These are phyloP conservation scores for Tarsius wallacei DNA, from an alignment of 2,797 vertebrate genomes.

Conservation along the genomic window DNA sequence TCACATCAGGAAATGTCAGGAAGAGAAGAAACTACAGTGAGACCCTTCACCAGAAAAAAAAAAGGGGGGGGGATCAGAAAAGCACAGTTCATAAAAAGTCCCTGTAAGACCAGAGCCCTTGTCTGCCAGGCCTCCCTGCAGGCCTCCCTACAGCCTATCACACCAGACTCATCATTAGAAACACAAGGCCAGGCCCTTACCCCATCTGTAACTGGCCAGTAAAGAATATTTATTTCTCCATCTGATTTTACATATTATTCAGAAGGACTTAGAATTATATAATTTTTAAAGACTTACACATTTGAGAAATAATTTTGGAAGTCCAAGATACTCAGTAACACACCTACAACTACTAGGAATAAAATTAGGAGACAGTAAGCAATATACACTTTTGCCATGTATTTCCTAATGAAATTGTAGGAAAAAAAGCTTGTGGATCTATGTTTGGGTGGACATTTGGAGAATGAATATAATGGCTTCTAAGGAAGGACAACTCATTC, in stretches of 20 bases:
- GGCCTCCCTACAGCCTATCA: not conserved
- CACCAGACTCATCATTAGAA: not conserved
- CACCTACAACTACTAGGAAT: not conserved
- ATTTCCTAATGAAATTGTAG: not conserved
- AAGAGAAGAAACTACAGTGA: not conserved
- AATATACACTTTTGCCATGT: not conserved
- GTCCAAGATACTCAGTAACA: not conserved
- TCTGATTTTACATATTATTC: not conserved
- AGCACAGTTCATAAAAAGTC: not conserved
- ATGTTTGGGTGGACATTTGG: not conserved
- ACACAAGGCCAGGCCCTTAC: not conserved
- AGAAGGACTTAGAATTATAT: not conserved
- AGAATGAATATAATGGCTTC: not conserved
- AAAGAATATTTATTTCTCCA: not conserved
- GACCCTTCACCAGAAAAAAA: not conserved
- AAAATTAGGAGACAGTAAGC: not conserved
- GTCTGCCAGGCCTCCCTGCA: not conserved
- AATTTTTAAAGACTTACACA: slow-evolving; percentile 17
- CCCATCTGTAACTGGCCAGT: not conserved
- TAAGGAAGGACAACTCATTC: not conserved
- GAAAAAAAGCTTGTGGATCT: not conserved
- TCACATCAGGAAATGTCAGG: not conserved
- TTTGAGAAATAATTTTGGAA: not conserved
- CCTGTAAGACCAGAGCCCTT: not conserved
- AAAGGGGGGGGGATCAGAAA: not conserved